Evolutionary conservation across 2,797 vertebrate genomes (phyloP).

Genomic region (Malacoraja senta): DNA sequence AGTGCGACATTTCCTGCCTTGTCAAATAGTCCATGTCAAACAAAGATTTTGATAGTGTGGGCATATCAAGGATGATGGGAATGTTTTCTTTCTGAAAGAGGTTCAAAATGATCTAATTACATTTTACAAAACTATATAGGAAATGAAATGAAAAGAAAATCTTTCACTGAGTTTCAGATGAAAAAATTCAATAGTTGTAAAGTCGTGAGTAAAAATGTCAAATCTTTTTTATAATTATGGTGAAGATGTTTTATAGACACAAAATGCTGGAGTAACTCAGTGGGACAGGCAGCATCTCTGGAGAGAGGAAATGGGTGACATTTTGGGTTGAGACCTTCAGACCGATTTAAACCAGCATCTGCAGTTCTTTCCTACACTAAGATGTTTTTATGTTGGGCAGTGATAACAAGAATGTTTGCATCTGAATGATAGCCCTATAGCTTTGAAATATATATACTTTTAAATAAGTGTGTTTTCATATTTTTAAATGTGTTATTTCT

Average conservation of each 20-base stretch:
- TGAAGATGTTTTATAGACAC: not conserved
- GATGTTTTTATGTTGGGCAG: not conserved
- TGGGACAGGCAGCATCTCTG: no score
- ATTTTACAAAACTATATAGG: not conserved
- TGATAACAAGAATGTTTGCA: not conserved
- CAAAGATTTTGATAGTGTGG: not conserved
- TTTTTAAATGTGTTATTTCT: not conserved
- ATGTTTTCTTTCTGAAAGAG: not conserved
- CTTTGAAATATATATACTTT: not conserved
- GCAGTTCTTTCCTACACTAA: not conserved
- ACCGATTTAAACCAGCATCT: no score
- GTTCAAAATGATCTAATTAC: not conserved
- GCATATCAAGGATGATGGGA: no score
- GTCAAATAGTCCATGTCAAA: not conserved
- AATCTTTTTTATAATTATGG: not conserved
- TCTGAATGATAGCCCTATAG: no score
- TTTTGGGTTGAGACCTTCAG: no score
- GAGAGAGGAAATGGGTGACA: no score
- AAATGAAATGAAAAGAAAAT: not conserved
- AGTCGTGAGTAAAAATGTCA: not conserved
- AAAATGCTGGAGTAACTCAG: no score
- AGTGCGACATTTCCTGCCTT: not conserved
- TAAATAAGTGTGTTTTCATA: not conserved
- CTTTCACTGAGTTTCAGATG: not conserved
- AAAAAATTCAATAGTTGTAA: not conserved